Evolutionary conservation across 2,888 invertebrate genomes (phyloP).

Genomic region (Cantharis rufa): DNA sequence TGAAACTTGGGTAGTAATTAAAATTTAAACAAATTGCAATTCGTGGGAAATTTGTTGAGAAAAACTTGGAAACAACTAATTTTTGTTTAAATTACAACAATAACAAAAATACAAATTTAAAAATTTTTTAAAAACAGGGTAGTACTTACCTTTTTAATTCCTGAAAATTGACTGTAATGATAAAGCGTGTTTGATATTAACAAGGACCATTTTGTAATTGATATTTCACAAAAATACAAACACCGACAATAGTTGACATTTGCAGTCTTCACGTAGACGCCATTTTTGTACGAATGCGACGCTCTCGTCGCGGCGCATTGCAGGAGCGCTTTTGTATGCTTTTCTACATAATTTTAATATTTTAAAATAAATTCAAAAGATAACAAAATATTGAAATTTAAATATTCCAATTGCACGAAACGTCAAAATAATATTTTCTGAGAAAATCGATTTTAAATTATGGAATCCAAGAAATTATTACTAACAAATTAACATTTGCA

Average conservation of each 20-base stretch:
- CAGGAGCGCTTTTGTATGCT: conserved; percentile 25
- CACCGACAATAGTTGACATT: conserved; percentile 9
- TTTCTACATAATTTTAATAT: not conserved
- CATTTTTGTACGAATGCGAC: conserved; percentile 36
- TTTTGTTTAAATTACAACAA: not conserved
- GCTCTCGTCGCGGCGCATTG: conserved; percentile 41
- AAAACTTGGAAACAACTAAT: not conserved
- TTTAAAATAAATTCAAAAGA: not conserved
- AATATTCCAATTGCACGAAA: not conserved
- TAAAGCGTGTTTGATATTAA: not conserved
- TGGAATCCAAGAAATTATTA: not conserved
- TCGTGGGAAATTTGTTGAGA: not conserved
- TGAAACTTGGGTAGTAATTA: not conserved
- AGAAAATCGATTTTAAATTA: not conserved
- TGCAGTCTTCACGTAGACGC: conserved; percentile 31
- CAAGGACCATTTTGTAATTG: not conserved
- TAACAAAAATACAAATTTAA: not conserved
- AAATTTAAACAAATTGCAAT: not conserved
- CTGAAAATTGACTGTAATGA: not conserved
- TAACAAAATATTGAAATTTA: not conserved
- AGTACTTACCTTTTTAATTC: not conserved
- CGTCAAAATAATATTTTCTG: not conserved
- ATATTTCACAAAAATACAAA: not conserved
- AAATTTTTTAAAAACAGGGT: not conserved
- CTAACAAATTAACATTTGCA: not conserved